These are phyloP conservation scores for Oxystoma pomonae DNA, from an alignment of 2,888 invertebrate species.

Conservation along the genomic window DNA sequence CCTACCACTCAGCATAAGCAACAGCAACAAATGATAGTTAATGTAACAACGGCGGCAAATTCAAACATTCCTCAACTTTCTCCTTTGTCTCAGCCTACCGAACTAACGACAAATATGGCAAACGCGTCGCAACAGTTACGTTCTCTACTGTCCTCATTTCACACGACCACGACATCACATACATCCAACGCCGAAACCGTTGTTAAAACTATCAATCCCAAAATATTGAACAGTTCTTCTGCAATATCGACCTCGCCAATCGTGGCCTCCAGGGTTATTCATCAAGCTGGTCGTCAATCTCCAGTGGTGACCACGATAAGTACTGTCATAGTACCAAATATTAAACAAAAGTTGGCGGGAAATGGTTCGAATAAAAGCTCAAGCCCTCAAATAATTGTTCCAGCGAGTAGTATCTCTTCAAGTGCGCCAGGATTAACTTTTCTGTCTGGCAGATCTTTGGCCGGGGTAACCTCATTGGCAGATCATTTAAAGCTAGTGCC, in stretches of 20 bases:
- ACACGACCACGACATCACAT: slow-evolving; percentile 53
- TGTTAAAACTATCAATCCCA: slow-evolving; percentile 42
- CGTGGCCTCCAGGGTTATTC: slow-evolving; percentile 37
- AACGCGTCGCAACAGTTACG: slow-evolving; percentile 67
- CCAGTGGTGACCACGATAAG: slow-evolving; percentile 32
- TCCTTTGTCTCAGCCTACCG: slow-evolving; percentile 67
- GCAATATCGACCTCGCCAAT: slow-evolving; percentile 35
- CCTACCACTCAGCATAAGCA: slow-evolving; percentile 3
- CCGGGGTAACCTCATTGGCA: slow-evolving; percentile 35
- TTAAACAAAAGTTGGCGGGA: slow-evolving; percentile 35
- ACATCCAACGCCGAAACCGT: slow-evolving; percentile 50
- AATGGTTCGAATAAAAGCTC: slow-evolving; percentile 23
- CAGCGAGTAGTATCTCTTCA: slow-evolving; percentile 19
- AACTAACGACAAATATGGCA: slow-evolving; percentile 67
- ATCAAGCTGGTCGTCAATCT: slow-evolving; percentile 33
- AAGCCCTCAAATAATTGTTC: background rate
- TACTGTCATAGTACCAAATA: slow-evolving; percentile 39
- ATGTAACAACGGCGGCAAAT: slow-evolving; percentile 29
- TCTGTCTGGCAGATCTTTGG: slow-evolving; percentile 28
- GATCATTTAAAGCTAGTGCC: slow-evolving; percentile 39
- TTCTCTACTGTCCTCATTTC: slow-evolving; percentile 63
- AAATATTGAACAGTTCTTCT: slow-evolving; percentile 36
- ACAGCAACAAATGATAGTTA: slow-evolving; percentile 25
- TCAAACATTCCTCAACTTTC: slow-evolving; percentile 61
- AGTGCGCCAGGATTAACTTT: slow-evolving; percentile 28